phyloP scores from a whole-genome alignment of 2,113 vertebrate species.

The Macroglossus sobrinus region DNA sequence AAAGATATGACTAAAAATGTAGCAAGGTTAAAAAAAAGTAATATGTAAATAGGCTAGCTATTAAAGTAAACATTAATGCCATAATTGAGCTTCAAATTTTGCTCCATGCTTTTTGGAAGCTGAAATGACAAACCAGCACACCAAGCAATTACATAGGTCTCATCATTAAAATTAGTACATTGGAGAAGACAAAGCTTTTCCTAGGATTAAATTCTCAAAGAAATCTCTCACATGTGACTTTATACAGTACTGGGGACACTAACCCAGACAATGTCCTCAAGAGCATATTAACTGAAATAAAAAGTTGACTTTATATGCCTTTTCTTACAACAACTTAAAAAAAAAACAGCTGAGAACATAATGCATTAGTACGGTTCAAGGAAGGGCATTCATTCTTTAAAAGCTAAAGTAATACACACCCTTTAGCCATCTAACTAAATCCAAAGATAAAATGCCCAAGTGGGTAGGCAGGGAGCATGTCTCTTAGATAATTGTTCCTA shows the following conservation, averaged over 20 bases:
- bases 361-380: neutral
- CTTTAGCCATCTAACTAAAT: slow-evolving; percentile 54
- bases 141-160: neutral
- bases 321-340: neutral
- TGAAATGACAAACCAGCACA: neutral
- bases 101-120: neutral
- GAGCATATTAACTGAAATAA: slow-evolving; percentile 37
- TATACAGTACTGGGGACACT: neutral
- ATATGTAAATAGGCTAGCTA: neutral
- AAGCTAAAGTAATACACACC: slow-evolving; percentile 33
- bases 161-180: neutral
- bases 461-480: neutral
- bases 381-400: slow-evolving; percentile 43
- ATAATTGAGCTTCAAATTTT: slow-evolving; percentile 25
- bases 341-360: neutral
- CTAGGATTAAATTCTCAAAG: slow-evolving; percentile 14
- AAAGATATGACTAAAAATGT: slow-evolving; percentile 4
- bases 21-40: neutral
- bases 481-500: slow-evolving; percentile 55
- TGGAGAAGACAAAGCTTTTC: slow-evolving; percentile 23
- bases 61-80: slow-evolving; percentile 9
- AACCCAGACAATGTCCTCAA: slow-evolving; percentile 11
- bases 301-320: slow-evolving; percentile 11
- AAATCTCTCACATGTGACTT: neutral
- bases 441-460: slow-evolving; percentile 57